Conservation (phyloP, 1,140 invertebrate species). For the Diorhabda sublineata region DNA sequence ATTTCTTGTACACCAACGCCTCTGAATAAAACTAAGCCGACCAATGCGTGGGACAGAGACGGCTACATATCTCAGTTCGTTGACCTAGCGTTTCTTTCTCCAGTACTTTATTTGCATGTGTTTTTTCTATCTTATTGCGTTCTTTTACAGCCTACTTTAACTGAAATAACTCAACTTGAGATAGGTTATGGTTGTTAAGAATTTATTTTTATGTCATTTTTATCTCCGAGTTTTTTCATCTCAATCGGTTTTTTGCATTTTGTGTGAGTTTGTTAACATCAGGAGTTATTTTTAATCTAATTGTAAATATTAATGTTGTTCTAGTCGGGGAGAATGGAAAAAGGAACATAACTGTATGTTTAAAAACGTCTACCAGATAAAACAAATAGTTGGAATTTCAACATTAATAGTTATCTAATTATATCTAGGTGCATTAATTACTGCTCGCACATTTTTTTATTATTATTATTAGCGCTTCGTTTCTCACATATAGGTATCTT, state of each 20-base stretch:
- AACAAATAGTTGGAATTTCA: no score
- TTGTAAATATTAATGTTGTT: constrained; percentile 15
- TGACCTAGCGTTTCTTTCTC: constrained; percentile 44
- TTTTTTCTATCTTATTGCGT: constrained; percentile 48
- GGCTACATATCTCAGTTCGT: constrained; percentile 30
- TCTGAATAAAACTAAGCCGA: constrained; percentile 20
- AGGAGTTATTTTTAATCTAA: constrained; percentile 15
- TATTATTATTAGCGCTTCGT: no score
- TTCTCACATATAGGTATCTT: no score
- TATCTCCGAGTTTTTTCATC: constrained; percentile 15
- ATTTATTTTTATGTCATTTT: constrained; percentile 34
- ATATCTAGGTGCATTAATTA: no score
- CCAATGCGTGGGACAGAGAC: constrained; percentile 35
- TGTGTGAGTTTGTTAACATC: constrained; percentile 22
- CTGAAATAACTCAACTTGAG: constrained; percentile 48
- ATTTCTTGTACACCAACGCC: constrained; percentile 9
- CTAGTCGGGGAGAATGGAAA: background rate
- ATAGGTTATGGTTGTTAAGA: constrained; percentile 44
- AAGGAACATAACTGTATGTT: no score
- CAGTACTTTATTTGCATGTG: constrained; percentile 48
- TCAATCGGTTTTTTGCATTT: constrained; percentile 14
- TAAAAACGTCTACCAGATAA: no score
- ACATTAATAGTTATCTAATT: no score
- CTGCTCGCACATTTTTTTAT: no score
- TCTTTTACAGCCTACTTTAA: constrained; percentile 49